Evolutionary conservation across 1,140 invertebrate species (phyloP), one percentile per base, ranked within the genome.

Genomic region (Drosophila nigromelanica): DNA sequence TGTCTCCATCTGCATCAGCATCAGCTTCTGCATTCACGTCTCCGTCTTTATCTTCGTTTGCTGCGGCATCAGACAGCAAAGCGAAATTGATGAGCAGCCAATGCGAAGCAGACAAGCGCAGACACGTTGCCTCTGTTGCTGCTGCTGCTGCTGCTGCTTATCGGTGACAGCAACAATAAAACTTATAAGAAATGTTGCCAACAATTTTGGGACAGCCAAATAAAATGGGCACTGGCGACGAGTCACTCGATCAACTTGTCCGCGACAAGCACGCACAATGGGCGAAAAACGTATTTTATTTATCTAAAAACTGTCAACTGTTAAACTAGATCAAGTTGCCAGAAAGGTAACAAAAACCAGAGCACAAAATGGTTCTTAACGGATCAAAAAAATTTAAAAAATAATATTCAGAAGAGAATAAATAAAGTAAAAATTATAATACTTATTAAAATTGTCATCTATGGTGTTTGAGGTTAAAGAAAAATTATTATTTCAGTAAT

Each of bases 151-250:
- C 56, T 45, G 24, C 33, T 12, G n/a, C 72, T 67, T 89, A 86
- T 60, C 76, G 50, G 39, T 79, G 82, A 87, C 82, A 89, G 76
- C 64, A 64, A 64, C 82, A 89, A 89, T 89, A 82, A 83, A 87
- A 64, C 83, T 83, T 71, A 24, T 56, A n/a, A 76, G 79, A 87
- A 78, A 81, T 81, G 75, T 83, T 82, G 58, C 76, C 83, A 81
- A 81, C 81, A 81, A 86, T 80, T 89, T 89, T 73, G 58, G 74
- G 50, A 30, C 58, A 47, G 51, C 18, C 58, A 76, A 87, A 87
- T 86, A 76, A 83, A 89, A 83, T 77, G 76, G 72, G 52, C 74
- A 59, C 50, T 50, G 51, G 62, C 74, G 77, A 80, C 75, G 78
- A 87, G 75, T 89, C 78, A 87, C 72, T 87, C 79, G 82, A 86